Percentiles rank a stretch among this genome's conserved stretches.
Conservation (phyloP, 2,113 vertebrate species). For the Rhegmatorhina hoffmannsi region DNA sequence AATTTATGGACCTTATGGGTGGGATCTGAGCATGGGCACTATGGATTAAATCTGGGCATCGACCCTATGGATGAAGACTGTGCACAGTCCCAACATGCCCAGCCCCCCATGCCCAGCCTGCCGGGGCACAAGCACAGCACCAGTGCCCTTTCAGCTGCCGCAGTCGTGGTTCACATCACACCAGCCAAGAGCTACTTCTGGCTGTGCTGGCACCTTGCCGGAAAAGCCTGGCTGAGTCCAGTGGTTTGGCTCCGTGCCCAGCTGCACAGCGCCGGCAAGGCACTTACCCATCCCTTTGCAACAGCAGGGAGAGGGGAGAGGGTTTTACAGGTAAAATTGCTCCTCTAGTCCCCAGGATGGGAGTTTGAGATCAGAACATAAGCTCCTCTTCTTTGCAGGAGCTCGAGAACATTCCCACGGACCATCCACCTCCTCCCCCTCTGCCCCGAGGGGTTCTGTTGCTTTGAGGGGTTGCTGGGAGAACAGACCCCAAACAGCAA, state of each 20-base stretch:
- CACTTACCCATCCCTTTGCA: too few species aligned
- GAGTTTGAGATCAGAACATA: accelerated
- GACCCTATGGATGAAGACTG: not conserved
- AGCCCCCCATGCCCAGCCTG: not conserved
- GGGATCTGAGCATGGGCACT: not conserved
- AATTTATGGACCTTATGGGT: not conserved
- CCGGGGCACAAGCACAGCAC: accelerated
- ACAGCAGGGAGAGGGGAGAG: too few species aligned
- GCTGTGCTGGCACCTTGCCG: not conserved
- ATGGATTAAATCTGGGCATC: not conserved
- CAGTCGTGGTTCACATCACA: not conserved
- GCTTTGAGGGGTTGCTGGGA: not conserved
- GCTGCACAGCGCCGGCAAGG: not conserved
- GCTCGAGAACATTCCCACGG: not conserved
- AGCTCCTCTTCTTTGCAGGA: not conserved
- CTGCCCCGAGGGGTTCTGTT: not conserved
- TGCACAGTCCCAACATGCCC: not conserved
- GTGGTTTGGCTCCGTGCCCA: not conserved
- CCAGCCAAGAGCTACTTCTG: not conserved
- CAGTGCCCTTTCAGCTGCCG: accelerated
- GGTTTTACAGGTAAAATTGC: not conserved
- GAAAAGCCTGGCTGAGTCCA: not conserved
- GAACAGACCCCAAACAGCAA: not conserved
- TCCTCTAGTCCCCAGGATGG: not conserved
- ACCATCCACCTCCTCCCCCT: too few species aligned